A percentile compares a stretch with the other conserved stretches of the same genome.
phyloP scores from a whole-genome alignment of 2,888 invertebrate genomes.

The Diadegma fenestrale region DNA sequence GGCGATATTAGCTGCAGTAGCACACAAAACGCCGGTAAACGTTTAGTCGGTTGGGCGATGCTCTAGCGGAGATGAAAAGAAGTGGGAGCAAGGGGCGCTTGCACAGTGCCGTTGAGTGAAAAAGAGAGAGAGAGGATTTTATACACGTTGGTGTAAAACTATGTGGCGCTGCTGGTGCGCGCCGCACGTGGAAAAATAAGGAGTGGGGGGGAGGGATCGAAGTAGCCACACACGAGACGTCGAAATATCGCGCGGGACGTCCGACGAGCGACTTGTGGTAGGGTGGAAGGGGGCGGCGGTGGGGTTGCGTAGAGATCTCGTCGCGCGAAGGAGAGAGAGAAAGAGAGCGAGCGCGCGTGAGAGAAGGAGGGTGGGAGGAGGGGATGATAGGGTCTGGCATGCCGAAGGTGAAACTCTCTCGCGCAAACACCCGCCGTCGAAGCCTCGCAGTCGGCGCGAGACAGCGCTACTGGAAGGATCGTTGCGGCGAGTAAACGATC shows the following conservation, averaged over 20 bases:
- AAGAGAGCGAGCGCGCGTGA: background rate
- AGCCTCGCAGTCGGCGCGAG: conserved; percentile 84
- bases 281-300: conserved; percentile 35
- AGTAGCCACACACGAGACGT: conserved; percentile 50
- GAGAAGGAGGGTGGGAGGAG: conserved; percentile 62
- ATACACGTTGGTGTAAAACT: conserved; percentile 33
- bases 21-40: conserved; percentile 54
- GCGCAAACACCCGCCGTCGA: conserved; percentile 76
- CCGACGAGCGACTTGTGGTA: conserved; percentile 37
- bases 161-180: conserved; percentile 44
- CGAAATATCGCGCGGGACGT: conserved; percentile 56
- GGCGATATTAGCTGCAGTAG: conserved; percentile 54
- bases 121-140: conserved; percentile 38
- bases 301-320: conserved; percentile 3
- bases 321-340: conserved; percentile 20
- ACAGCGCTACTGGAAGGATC: conserved; percentile 83
- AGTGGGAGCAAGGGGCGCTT: conserved; percentile 14
- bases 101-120: background rate
- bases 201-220: conserved; percentile 23
- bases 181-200: conserved; percentile 66
- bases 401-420: conserved; percentile 79
- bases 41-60: conserved; percentile 54
- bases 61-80: conserved; percentile 29
- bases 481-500: conserved; percentile 64
- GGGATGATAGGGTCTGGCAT: conserved; percentile 64